These are phyloP conservation scores for Micoletzkya japonica DNA, from an alignment of 2,888 invertebrate genomes.

Conservation along the genomic window DNA sequence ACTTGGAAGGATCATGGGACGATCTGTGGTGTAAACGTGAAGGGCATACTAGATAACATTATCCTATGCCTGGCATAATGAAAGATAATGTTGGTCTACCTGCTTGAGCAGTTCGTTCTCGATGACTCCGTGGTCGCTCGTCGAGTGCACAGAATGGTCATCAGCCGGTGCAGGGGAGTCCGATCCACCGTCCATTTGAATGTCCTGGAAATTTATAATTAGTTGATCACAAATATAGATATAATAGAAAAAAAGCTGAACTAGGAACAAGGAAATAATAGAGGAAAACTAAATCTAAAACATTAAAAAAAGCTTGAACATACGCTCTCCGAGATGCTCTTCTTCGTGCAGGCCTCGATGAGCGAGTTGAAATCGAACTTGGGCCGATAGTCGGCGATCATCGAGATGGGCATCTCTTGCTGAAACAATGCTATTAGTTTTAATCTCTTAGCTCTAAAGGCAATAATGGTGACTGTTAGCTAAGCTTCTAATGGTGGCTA, in stretches of 20 bases:
- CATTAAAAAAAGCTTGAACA: neutral
- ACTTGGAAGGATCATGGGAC: too few species aligned
- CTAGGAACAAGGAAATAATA: too few species aligned
- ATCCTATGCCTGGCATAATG: too few species aligned
- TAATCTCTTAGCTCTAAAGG: too few species aligned
- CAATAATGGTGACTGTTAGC: too few species aligned
- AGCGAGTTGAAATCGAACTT: conserved; percentile 36
- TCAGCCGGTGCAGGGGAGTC: conserved; percentile 60
- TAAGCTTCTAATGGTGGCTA: too few species aligned
- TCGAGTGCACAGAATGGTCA: conserved; percentile 31
- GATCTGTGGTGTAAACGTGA: too few species aligned
- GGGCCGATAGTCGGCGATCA: conserved; percentile 20
- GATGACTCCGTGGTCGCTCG: conserved; percentile 4
- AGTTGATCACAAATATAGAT: neutral
- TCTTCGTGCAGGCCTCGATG: conserved; percentile 32
- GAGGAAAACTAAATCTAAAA: too few species aligned
- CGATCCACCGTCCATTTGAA: conserved; percentile 56
- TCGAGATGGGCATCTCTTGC: conserved; percentile 21
- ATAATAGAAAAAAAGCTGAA: too few species aligned
- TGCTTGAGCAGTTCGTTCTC: conserved; percentile 18
- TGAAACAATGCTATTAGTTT: neutral
- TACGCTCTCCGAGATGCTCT: conserved; percentile 10
- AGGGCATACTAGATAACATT: too few species aligned
- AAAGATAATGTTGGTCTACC: neutral
- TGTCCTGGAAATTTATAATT: conserved; percentile 32